Evolutionary conservation across 2,113 vertebrate species (phyloP).

Genomic region (Scatophagus argus): DNA sequence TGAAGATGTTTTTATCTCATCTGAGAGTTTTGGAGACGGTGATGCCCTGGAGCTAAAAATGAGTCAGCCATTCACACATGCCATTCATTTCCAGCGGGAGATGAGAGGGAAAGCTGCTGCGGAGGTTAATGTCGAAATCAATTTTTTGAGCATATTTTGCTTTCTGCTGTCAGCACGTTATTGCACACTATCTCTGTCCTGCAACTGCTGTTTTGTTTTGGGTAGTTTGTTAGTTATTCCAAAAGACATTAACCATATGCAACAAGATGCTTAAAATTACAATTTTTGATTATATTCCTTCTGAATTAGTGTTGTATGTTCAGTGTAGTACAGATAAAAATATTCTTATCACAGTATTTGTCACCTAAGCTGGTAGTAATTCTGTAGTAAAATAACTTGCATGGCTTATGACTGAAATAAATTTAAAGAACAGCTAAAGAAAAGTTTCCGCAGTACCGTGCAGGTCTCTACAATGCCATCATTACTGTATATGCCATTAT

Average conservation of each 20-base stretch:
- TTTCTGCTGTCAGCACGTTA: conserved; percentile 30
- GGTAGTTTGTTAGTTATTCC: not conserved
- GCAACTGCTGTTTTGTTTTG: not conserved
- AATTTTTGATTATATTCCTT: not conserved
- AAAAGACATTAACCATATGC: not conserved
- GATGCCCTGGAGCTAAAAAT: conserved; percentile 24
- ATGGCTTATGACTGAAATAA: not conserved
- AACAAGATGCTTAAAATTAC: not conserved
- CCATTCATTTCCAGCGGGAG: conserved; percentile 56
- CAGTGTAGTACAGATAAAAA: not conserved
- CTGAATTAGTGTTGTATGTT: not conserved
- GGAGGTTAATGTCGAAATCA: conserved; percentile 65
- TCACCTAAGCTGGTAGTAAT: not conserved
- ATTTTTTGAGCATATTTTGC: conserved; percentile 43
- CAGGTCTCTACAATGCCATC: not conserved
- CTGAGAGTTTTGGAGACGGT: conserved; percentile 38
- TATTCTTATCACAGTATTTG: not conserved
- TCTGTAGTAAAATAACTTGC: not conserved
- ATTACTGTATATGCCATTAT: not conserved
- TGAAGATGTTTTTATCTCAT: conserved; percentile 36
- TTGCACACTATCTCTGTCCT: not conserved
- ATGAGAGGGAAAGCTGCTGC: conserved; percentile 37
- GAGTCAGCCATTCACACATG: conserved; percentile 55
- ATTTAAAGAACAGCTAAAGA: not conserved
- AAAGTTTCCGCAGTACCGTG: not conserved